Percentiles rank a stretch among this genome's conserved stretches.
These are phyloP conservation scores for Sebastes hopkinsi DNA, from an alignment of 2,797 vertebrate species.

Conservation along the genomic window DNA sequence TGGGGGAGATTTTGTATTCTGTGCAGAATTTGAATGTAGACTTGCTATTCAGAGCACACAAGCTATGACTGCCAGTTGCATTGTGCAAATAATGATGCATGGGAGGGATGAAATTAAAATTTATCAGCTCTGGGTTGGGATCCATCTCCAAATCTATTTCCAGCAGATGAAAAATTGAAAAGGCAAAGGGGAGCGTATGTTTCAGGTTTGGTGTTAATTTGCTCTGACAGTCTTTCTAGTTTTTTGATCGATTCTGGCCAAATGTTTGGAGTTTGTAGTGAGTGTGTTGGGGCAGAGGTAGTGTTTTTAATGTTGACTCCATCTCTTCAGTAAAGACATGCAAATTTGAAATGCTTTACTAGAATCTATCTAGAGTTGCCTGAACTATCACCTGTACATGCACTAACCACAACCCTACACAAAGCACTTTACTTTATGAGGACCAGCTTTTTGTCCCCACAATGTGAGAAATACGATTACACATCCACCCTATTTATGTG, in stretches of 20 bases:
- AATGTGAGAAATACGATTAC: background rate
- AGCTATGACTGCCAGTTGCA: constrained; percentile 48
- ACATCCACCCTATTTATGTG: background rate
- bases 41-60: constrained; percentile 71
- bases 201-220: constrained; percentile 46
- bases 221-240: constrained; percentile 19
- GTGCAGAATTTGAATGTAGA: constrained; percentile 67
- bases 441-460: too few species aligned
- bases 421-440: background rate
- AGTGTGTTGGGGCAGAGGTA: background rate
- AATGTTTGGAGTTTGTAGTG: constrained; percentile 24
- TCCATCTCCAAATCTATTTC: constrained; percentile 76
- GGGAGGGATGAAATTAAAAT: constrained; percentile 75
- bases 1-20: constrained; percentile 56
- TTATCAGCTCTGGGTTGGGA: constrained; percentile 69
- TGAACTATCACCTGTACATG: background rate
- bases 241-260: constrained; percentile 26
- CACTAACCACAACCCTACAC: background rate
- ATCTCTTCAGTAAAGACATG: background rate
- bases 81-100: constrained; percentile 75
- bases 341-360: background rate
- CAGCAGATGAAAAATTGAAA: constrained; percentile 72
- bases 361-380: background rate
- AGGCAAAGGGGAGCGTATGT: constrained; percentile 31
- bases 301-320: background rate